phyloP scores from a whole-genome alignment of 2,113 vertebrate genomes.

The Motacilla tschutschensis region DNA sequence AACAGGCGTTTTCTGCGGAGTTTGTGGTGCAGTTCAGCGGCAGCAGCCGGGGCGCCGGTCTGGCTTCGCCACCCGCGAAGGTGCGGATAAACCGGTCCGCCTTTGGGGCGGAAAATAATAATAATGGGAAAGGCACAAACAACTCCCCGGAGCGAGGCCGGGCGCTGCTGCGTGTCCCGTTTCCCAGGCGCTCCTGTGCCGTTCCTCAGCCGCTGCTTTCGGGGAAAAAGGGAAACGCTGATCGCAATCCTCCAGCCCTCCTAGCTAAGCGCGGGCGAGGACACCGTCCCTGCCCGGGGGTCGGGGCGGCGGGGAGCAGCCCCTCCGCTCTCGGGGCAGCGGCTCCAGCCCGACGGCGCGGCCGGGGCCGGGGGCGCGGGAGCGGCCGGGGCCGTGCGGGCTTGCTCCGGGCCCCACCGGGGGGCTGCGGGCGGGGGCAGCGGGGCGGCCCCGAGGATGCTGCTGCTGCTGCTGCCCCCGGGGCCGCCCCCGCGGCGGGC shows the following conservation, averaged over 20 bases:
- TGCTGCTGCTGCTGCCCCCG: not conserved
- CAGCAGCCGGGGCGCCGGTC: not conserved
- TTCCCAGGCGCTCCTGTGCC: not conserved
- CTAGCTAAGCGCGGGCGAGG: not conserved
- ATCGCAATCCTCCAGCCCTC: not conserved
- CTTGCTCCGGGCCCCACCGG: not conserved
- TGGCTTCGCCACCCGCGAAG: not conserved
- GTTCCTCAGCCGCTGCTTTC: not conserved
- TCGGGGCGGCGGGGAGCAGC: not conserved
- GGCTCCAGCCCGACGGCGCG: constrained; percentile 1
- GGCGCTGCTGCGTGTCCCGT: not conserved
- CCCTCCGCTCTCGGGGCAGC: not conserved
- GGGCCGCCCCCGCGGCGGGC: not conserved
- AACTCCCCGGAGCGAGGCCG: not conserved
- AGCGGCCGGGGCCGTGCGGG: not conserved
- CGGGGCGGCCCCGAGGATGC: not conserved
- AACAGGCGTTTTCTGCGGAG: not conserved
- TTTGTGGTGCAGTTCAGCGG: not conserved
- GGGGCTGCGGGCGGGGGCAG: not conserved
- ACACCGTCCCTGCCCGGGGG: not conserved
- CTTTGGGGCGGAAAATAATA: not conserved
- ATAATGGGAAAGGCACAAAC: not conserved
- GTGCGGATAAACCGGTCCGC: not conserved
- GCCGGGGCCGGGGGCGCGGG: not conserved
- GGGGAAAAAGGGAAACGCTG: not conserved